phyloP scores from a whole-genome alignment of 1,140 invertebrate species.

The Drosophila leontia region DNA sequence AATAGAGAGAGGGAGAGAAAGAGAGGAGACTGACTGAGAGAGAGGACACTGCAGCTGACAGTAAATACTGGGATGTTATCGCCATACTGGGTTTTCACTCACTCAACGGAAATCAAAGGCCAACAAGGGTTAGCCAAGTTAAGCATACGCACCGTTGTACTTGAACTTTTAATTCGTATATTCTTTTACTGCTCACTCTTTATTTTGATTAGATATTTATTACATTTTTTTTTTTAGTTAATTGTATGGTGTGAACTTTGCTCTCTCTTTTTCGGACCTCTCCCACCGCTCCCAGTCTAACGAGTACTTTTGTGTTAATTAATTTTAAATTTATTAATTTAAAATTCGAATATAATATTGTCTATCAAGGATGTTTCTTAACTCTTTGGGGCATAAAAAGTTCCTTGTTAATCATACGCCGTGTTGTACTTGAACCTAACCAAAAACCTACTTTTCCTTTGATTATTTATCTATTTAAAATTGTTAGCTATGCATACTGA shows the following conservation, averaged over 20 bases:
- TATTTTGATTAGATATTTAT: not conserved
- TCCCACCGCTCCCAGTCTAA: too few relatives aligned
- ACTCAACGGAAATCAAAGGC: conserved; percentile 26
- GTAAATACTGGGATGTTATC: conserved; percentile 56
- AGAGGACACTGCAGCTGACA: conserved; percentile 44
- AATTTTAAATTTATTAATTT: conserved; percentile 1
- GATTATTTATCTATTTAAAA: not conserved
- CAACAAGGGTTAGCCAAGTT: conserved; percentile 23
- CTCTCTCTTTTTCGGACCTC: not conserved
- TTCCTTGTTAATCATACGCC: conserved; percentile 28
- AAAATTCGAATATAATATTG: not conserved
- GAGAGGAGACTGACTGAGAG: not conserved
- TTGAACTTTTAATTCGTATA: not conserved
- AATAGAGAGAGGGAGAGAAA: not conserved
- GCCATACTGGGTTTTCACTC: conserved; percentile 33
- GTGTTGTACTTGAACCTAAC: conserved; percentile 14
- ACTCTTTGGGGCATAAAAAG: not conserved
- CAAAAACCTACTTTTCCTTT: not conserved
- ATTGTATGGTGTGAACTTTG: not conserved
- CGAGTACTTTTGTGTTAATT: not conserved
- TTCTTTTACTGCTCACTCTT: not conserved
- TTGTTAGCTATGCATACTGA: too few relatives aligned
- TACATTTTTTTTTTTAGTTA: not conserved
- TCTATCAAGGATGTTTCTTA: not conserved
- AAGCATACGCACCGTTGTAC: conserved; percentile 46